phyloP scores from a whole-genome alignment of 2,113 vertebrate species.

The Dolichallabes microphthalmus region DNA sequence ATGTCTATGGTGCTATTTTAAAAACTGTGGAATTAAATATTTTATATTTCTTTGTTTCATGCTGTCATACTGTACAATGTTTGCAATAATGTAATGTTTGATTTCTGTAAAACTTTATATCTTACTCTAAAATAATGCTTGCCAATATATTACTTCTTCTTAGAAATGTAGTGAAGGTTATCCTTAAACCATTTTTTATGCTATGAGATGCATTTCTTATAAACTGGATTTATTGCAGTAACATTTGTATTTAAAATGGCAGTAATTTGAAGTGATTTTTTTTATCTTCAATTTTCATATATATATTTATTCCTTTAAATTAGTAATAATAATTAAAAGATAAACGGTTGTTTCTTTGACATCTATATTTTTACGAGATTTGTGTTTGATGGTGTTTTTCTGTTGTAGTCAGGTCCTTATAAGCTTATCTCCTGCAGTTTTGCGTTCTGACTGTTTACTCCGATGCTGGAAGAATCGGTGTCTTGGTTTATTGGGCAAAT shows the following conservation, averaged over 20 bases:
- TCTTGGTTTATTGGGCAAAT: neutral
- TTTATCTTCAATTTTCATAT: neutral
- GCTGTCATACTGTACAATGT: neutral
- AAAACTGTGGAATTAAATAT: neutral
- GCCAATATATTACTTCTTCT: neutral
- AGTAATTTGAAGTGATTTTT: neutral
- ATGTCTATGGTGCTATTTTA: neutral
- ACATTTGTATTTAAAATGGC: neutral
- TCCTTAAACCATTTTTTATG: no score
- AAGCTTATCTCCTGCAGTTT: neutral
- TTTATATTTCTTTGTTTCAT: neutral
- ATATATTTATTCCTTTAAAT: neutral
- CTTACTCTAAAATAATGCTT: neutral
- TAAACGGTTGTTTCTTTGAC: neutral
- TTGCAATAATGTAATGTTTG: constrained; percentile 1
- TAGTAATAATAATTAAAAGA: neutral
- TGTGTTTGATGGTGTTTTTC: neutral
- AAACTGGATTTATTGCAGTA: neutral
- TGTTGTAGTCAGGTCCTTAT: neutral
- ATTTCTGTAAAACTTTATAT: neutral
- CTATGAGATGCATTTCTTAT: neutral
- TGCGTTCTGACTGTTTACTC: neutral
- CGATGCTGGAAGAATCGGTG: neutral
- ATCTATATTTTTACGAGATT: neutral
- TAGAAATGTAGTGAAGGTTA: neutral